phyloP scores from a whole-genome alignment of 2,888 invertebrate genomes.

The Trachelus iudaicus region DNA sequence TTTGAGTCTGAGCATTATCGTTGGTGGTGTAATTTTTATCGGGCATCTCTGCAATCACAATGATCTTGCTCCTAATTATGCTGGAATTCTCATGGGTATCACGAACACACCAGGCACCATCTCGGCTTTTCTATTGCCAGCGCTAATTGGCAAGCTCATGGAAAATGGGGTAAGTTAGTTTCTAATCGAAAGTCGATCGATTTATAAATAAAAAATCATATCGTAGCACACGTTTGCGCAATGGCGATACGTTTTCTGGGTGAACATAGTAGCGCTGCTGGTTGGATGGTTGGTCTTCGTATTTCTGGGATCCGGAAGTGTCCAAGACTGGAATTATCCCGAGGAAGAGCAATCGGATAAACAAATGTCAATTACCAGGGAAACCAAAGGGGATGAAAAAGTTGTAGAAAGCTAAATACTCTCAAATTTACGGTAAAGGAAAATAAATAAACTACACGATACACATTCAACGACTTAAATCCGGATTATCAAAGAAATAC shows the following conservation, averaged over 20 bases:
- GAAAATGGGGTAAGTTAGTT: conserved; percentile 47
- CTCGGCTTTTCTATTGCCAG: conserved; percentile 57
- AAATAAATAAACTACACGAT: no score
- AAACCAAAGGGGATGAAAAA: background rate
- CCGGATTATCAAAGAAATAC: no score
- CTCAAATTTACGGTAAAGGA: no score
- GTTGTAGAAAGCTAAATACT: background rate
- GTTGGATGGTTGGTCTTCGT: conserved; percentile 47
- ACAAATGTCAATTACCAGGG: background rate
- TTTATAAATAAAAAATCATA: background rate
- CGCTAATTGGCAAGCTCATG: conserved; percentile 51
- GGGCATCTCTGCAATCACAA: conserved; percentile 61
- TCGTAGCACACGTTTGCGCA: conserved; percentile 52
- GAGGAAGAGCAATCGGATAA: conserved; percentile 6
- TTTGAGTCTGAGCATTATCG: conserved; percentile 49
- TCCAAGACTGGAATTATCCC: conserved; percentile 58
- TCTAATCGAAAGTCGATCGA: background rate
- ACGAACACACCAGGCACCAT: conserved; percentile 62
- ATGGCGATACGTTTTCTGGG: conserved; percentile 56
- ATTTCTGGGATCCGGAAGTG: conserved; percentile 54
- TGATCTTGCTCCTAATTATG: conserved; percentile 60
- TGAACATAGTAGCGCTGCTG: conserved; percentile 45
- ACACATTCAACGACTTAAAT: no score
- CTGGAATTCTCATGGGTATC: conserved; percentile 62
- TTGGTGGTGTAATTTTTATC: conserved; percentile 55